Percentiles rank a stretch among this genome's conserved stretches.
These are phyloP conservation scores for Sphecodes monilicornis DNA, from an alignment of 2,888 invertebrate genomes.

Conservation along the genomic window DNA sequence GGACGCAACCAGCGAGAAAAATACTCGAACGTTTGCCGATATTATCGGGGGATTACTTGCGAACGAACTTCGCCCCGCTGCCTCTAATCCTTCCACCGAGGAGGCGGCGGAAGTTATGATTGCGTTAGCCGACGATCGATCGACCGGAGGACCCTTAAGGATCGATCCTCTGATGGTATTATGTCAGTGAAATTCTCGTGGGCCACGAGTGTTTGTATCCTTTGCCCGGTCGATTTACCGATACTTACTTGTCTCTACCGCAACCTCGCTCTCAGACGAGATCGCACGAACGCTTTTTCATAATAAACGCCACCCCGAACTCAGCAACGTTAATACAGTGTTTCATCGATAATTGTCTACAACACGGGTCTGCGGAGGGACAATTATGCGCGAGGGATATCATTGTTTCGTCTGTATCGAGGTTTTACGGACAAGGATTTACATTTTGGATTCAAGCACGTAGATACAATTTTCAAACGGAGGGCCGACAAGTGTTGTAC, in stretches of 20 bases:
- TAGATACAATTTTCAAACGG: too few relatives aligned
- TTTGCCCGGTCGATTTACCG: not conserved
- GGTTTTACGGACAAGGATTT: too few relatives aligned
- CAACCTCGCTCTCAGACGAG: not conserved
- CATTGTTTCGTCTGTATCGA: too few relatives aligned
- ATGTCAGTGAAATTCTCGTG: not conserved
- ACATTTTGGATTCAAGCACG: too few relatives aligned
- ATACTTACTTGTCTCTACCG: not conserved
- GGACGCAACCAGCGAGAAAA: slow-evolving; percentile 45
- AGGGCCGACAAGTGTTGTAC: too few relatives aligned
- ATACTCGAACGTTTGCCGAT: slow-evolving; percentile 61
- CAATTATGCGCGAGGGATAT: too few relatives aligned
- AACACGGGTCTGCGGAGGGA: too few relatives aligned
- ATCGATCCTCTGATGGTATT: slow-evolving; percentile 10
- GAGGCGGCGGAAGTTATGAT: slow-evolving; percentile 54
- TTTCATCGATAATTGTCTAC: too few relatives aligned
- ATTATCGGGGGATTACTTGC: slow-evolving; percentile 63
- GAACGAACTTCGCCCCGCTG: slow-evolving; percentile 34
- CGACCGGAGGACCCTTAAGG: slow-evolving; percentile 42
- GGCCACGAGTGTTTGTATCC: not conserved
- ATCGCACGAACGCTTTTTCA: not conserved
- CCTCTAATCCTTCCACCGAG: slow-evolving; percentile 58
- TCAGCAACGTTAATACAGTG: too few relatives aligned
- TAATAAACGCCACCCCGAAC: not conserved
- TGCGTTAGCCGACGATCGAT: slow-evolving; percentile 43